Evolutionary conservation across 2,888 invertebrate species (phyloP).

Genomic region (Marasmarcha lunaedactyla): DNA sequence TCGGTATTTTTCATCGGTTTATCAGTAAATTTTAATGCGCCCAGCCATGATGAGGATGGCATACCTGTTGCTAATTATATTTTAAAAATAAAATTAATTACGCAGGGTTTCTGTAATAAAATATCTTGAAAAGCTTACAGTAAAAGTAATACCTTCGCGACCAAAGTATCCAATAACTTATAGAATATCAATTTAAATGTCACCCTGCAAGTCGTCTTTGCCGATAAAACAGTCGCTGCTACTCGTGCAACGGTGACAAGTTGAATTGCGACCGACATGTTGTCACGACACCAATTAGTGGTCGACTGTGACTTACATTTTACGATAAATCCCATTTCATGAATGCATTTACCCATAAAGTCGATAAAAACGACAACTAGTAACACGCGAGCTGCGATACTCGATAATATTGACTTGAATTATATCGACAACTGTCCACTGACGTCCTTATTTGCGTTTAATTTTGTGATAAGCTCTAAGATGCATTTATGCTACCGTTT

Average conservation of each 20-base stretch:
- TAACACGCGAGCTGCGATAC: conserved; percentile 43
- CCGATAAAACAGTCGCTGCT: too few relatives aligned
- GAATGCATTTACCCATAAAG: conserved; percentile 38
- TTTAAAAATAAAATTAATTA: too few relatives aligned
- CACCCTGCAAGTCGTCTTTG: too few relatives aligned
- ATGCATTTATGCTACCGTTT: conserved; percentile 11
- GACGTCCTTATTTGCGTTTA: conserved; percentile 48
- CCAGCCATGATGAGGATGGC: too few relatives aligned
- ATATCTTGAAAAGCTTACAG: too few relatives aligned
- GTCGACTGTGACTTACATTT: conserved; percentile 41
- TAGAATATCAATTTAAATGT: too few relatives aligned
- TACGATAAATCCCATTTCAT: conserved; percentile 34
- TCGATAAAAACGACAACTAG: conserved; percentile 31
- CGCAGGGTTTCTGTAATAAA: too few relatives aligned
- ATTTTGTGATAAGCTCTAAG: conserved; percentile 19
- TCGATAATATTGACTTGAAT: conserved; percentile 43
- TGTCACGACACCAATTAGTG: conserved; percentile 41
- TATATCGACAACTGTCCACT: conserved; percentile 42
- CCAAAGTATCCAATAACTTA: too few relatives aligned
- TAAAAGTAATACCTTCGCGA: too few relatives aligned
- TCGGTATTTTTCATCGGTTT: too few relatives aligned
- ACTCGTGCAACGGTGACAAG: not conserved
- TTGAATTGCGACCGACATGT: conserved; percentile 14
- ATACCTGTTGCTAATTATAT: too few relatives aligned
- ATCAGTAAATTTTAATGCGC: too few relatives aligned